phyloP scores from a whole-genome alignment of 2,888 invertebrate species.

The Keiferia lycopersicella region DNA sequence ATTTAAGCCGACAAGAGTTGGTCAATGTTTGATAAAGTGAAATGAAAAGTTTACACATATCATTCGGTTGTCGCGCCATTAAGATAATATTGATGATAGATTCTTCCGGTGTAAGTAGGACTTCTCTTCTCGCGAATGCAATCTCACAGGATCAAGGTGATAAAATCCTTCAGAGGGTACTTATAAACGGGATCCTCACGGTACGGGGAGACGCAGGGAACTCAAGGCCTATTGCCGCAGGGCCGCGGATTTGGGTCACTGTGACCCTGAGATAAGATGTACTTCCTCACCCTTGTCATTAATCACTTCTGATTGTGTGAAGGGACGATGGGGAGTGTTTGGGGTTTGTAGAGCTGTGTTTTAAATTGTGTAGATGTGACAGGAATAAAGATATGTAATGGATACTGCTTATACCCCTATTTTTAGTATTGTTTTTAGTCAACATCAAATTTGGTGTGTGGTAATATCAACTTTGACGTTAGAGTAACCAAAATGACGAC shows the following conservation, averaged over 20 bases:
- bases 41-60: no score
- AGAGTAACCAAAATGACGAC: slow-evolving; percentile 50
- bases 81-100: no score
- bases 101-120: neutral
- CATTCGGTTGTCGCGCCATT: no score
- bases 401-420: no score
- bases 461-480: no score
- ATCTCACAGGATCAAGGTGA: slow-evolving; percentile 4
- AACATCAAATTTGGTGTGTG: no score
- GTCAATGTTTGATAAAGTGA: no score
- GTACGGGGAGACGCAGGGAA: neutral
- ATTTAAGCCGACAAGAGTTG: no score
- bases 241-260: slow-evolving; percentile 30
- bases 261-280: slow-evolving; percentile 27
- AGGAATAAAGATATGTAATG: no score
- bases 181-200: slow-evolving; percentile 1
- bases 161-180: neutral
- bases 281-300: slow-evolving; percentile 21
- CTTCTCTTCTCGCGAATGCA: neutral
- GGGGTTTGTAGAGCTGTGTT: neutral
- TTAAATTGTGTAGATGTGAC: neutral
- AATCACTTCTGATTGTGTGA: slow-evolving; percentile 20
- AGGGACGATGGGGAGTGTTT: neutral
- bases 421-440: no score
- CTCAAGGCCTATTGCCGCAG: slow-evolving; percentile 8